Evolutionary conservation across 92 coral and sea anemone species (phyloP).

Genomic region (Diadumene lineata): DNA sequence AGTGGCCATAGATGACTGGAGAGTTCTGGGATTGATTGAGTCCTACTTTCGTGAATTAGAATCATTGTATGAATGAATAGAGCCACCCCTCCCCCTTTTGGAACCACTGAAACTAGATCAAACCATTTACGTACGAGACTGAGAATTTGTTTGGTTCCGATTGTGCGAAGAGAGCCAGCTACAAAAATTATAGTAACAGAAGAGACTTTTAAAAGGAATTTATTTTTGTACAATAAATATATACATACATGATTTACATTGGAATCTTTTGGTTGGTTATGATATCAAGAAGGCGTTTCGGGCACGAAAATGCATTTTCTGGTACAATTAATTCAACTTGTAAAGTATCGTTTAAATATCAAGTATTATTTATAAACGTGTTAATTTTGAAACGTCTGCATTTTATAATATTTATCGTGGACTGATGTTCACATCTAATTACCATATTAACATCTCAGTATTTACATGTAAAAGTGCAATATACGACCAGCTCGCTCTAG

Average conservation of each 20-base stretch:
- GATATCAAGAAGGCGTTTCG: background rate
- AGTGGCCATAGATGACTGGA: conserved; percentile 95
- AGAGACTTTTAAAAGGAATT: too few relatives aligned
- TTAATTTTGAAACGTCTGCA: background rate
- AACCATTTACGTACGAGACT: too few relatives aligned
- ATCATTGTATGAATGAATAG: background rate
- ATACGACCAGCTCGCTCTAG: too few relatives aligned
- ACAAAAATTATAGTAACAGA: too few relatives aligned
- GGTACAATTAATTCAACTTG: conserved; percentile 3
- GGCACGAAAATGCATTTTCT: background rate
- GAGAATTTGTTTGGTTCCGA: too few relatives aligned
- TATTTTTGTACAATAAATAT: too few relatives aligned
- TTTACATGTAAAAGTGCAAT: too few relatives aligned
- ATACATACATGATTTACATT: background rate
- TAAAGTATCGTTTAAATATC: conserved; percentile 1
- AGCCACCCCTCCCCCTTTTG: too few relatives aligned
- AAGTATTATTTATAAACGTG: background rate
- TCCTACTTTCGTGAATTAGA: conserved; percentile 71
- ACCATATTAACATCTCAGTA: too few relatives aligned
- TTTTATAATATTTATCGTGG: too few relatives aligned
- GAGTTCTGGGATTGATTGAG: conserved; percentile 76
- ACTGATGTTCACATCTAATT: too few relatives aligned
- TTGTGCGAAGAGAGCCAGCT: conserved; percentile 12
- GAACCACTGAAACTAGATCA: too few relatives aligned
- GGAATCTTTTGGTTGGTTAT: background rate